Base-by-base conservation (phyloP, 2,888 invertebrate species). In the Chouioia cunea region DNA sequence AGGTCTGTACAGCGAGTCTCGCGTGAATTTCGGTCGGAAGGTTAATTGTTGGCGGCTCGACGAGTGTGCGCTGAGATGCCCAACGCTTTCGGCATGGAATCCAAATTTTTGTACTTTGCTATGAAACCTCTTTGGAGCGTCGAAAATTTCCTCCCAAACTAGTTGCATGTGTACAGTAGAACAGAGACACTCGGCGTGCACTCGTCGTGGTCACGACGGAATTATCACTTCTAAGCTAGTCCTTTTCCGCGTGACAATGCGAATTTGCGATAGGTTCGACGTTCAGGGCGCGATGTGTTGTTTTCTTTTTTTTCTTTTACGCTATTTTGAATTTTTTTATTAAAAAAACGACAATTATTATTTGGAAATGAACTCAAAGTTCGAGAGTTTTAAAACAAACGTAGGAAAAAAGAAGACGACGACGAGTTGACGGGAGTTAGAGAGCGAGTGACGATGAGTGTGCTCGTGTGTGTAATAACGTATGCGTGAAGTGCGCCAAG, bases 401-500 rank as follows among this genome's bases (percentile, higher is more conserved):
- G 73, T 70, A 53, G 71, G 67, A 74, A 67, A 23, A 58, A 50
- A 70, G 67, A 22, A 4, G 54, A 54, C 53, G 66, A 54, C 53
- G 66, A 58, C 36, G 12, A 52, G 59, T 48, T 44, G 59, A 48
- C 50, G 52, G 52, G 43, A 20, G 65, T 53, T 52, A 23, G 47
- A 62, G 47, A 75, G 56, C 69, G 71, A 73, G 73, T 70, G 63
- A 65, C 71, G 65, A 69, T 65, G 70, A 71, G 67, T 75, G 73
- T 73, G 71, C 74, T 75, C 73, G 75, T 75, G 76, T 77, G 75
- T 78, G 73, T 73, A 71, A 74, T 74, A 75, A 75, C 71, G 77
- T 73, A 75, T 77, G 77, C 76, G 80, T 77, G 77, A 75, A 79
- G 80, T 77, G 81, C 81, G 83, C 80, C 77, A 79, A 80, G 83